Base-by-base conservation (phyloP, 2,797 vertebrate species). In the Peromyscus eremicus region DNA sequence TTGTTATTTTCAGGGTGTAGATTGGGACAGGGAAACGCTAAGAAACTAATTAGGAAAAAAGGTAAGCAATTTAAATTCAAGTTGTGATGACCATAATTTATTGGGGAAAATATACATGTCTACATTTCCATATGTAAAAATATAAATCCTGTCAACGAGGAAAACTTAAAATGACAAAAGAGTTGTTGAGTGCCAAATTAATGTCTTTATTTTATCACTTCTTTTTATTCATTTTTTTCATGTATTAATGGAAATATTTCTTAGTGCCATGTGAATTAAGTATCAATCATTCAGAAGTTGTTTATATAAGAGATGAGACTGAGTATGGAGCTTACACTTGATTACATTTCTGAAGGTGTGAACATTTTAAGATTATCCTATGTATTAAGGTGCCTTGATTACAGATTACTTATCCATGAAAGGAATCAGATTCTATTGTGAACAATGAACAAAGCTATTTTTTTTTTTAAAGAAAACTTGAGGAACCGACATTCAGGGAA, bases 361-460 rank as follows among this genome's bases (percentile, higher is more conserved):
- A 92, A 89, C 21, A 40, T 93, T 75, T 82, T 52, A 92, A 92
- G 49, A 91, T 92, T 86, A 92, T 70, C 11, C 14, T 92, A 21
- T 91, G 55, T 89, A 85, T 94, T 94, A 86, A 87, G 37, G 66
- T 82, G 8, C 11, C 27, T 40, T 75, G 10, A 87, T 92, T 80
- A 52, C 37, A 57, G 27, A 75, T 82, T 94, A 77, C 9, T 94
- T 80, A 86, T 16, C 40, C 27, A 62, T 66, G 73, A 85, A 92
- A 85, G 57, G 5, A 96, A 84, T 87, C 76, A 66, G 27, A 87
- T 94, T 60, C 77, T 83, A 66, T 85, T 96, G 29, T 97, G 34
- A 82, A 76, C 10, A 37, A 34, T 79, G 43, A 2, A 25, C 60
- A 92, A 89, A 89, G 10, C 29, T 89, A 5, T 14, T 16, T 90